Evolutionary conservation across 2,113 vertebrate species (phyloP).

Genomic region (Agapornis roseicollis): DNA sequence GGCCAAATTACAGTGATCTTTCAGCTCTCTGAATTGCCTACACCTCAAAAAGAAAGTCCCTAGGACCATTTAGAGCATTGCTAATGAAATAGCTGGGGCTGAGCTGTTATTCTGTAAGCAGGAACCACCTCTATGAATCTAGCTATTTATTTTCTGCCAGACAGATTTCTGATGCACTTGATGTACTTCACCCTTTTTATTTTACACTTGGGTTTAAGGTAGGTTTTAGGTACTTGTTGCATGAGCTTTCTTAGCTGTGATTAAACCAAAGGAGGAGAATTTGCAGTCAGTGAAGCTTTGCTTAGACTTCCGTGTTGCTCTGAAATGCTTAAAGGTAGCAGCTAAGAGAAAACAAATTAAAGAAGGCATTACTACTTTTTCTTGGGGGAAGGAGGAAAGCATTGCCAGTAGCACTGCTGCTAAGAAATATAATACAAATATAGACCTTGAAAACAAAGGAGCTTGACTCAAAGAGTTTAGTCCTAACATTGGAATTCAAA

Average conservation of each 20-base stretch:
- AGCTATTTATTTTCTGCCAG: slow-evolving; percentile 12
- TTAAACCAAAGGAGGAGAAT: neutral
- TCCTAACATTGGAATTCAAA: neutral
- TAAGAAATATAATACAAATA: neutral
- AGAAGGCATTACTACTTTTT: neutral
- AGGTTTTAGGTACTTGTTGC: neutral
- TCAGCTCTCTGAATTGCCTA: slow-evolving; percentile 44
- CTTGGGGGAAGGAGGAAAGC: neutral
- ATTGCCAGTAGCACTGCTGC: neutral
- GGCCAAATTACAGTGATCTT: slow-evolving; percentile 56
- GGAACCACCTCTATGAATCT: neutral
- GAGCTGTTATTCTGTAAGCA: neutral
- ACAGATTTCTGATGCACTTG: neutral
- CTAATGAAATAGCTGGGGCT: slow-evolving; percentile 45
- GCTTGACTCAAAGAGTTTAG: neutral
- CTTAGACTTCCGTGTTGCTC: neutral
- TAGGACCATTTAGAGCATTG: slow-evolving; percentile 22
- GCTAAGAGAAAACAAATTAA: neutral
- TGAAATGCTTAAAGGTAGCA: neutral
- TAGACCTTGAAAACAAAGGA: neutral
- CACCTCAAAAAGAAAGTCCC: slow-evolving; percentile 31
- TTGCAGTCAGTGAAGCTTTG: neutral
- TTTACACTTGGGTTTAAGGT: neutral
- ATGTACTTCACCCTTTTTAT: neutral
- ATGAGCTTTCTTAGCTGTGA: neutral